A percentile compares a stretch with the other conserved stretches of the same genome.
Evolutionary conservation across 2,113 vertebrate genomes (phyloP).

Genomic region (Sebastes schlegelii): DNA sequence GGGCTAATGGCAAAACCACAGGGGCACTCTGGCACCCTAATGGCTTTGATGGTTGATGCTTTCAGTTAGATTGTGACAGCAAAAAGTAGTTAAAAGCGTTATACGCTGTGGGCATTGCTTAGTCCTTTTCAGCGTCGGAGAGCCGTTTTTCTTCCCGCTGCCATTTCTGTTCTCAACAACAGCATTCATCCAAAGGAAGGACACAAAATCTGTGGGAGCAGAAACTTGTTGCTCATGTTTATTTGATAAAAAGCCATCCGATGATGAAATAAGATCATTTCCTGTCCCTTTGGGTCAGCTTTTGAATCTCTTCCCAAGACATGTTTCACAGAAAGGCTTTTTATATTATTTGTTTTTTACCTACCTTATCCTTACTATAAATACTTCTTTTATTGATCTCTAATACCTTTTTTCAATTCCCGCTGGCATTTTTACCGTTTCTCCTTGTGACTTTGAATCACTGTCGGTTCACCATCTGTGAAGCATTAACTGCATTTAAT

Average conservation of each 20-base stretch:
- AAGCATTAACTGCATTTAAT: constrained; percentile 57
- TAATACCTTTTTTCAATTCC: constrained; percentile 31
- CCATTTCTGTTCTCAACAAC: constrained; percentile 57
- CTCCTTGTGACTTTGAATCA: constrained; percentile 47
- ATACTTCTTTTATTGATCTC: constrained; percentile 42
- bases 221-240: constrained; percentile 58
- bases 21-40: constrained; percentile 69
- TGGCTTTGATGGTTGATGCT: constrained; percentile 73
- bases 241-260: constrained; percentile 65
- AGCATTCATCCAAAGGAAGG: constrained; percentile 56
- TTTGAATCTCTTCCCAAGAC: constrained; percentile 51
- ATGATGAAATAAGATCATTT: constrained; percentile 61
- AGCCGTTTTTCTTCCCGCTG: constrained; percentile 54
- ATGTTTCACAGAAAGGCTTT: constrained; percentile 29
- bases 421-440: constrained; percentile 38
- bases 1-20: constrained; percentile 71
- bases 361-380: constrained; percentile 30
- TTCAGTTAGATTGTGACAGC: constrained; percentile 71
- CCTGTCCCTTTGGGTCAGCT: constrained; percentile 52
- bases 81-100: constrained; percentile 69
- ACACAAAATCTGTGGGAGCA: constrained; percentile 36
- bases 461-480: constrained; percentile 26
- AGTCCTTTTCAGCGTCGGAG: constrained; percentile 50
- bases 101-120: constrained; percentile 52
- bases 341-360: constrained; percentile 43